Conservation (phyloP, 2,888 invertebrate genomes). For the Lithophane leautieri region DNA sequence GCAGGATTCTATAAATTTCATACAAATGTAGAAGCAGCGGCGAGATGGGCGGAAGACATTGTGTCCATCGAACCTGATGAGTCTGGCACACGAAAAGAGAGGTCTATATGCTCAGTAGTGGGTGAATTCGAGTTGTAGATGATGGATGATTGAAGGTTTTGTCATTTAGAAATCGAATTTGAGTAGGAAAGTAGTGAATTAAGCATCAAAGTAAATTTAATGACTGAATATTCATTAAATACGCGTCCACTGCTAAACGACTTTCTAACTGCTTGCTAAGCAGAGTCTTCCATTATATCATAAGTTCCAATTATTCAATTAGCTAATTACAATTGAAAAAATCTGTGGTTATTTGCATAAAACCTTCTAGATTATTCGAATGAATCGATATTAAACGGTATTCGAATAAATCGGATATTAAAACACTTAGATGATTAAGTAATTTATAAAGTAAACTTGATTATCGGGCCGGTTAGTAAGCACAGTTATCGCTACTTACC, state of each 20-base stretch:
- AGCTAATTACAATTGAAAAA: slow-evolving; percentile 1
- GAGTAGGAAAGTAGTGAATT: background rate
- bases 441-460: slow-evolving; percentile 9
- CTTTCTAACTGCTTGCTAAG: slow-evolving; percentile 36
- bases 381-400: background rate
- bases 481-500: slow-evolving; percentile 9
- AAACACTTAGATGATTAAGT: slow-evolving; percentile 3
- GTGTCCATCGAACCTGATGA: too few relatives aligned
- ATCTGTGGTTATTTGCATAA: background rate
- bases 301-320: slow-evolving; percentile 24
- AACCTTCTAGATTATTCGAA: background rate
- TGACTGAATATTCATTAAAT: background rate
- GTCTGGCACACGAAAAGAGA: background rate
- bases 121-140: background rate
- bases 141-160: background rate
- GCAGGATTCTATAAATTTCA: background rate
- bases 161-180: background rate
- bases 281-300: background rate
- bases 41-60: background rate
- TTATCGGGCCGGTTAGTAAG: slow-evolving; percentile 13
- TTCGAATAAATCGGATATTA: background rate
- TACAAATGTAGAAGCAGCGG: too few relatives aligned
- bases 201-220: background rate
- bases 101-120: background rate
- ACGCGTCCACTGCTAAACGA: background rate